These are phyloP conservation scores for Aleiodes leptofemur DNA, from an alignment of 2,888 invertebrate genomes.

Conservation along the genomic window DNA sequence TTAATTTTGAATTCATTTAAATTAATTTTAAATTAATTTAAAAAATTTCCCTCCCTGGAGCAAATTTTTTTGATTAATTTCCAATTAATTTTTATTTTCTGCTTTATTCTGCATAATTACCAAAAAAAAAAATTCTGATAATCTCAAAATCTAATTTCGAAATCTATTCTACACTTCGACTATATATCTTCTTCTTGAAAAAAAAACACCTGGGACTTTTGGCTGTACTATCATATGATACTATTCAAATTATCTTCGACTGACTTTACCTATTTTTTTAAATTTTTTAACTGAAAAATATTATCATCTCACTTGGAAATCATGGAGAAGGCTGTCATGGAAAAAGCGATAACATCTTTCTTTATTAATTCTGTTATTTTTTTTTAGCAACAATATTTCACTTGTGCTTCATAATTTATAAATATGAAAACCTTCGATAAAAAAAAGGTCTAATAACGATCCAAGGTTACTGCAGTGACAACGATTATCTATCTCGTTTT, in stretches of 20 bases:
- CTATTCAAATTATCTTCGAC: slow-evolving; percentile 33
- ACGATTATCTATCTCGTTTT: slow-evolving; percentile 17
- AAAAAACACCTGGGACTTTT: slow-evolving; percentile 17
- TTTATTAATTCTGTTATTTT: background rate
- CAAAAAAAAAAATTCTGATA: background rate
- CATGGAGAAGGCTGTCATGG: background rate
- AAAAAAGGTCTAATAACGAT: slow-evolving; percentile 45
- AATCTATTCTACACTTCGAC: slow-evolving; percentile 12
- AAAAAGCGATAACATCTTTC: background rate
- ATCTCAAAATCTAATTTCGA: slow-evolving; percentile 14
- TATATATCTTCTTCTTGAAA: background rate
- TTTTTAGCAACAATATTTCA: background rate
- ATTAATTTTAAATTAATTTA: no score
- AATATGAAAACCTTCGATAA: background rate
- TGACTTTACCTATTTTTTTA: background rate
- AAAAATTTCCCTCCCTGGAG: no score
- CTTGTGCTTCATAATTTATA: slow-evolving; percentile 35
- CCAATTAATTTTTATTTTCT: no score
- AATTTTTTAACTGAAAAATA: background rate
- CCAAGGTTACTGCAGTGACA: slow-evolving; percentile 25
- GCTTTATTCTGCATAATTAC: no score
- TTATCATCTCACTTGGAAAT: background rate
- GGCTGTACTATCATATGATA: background rate
- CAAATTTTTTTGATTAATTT: no score
- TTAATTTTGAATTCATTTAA: no score